Evolutionary conservation across 1,140 invertebrate species (phyloP).

Genomic region (Hypsibius dujardini): DNA sequence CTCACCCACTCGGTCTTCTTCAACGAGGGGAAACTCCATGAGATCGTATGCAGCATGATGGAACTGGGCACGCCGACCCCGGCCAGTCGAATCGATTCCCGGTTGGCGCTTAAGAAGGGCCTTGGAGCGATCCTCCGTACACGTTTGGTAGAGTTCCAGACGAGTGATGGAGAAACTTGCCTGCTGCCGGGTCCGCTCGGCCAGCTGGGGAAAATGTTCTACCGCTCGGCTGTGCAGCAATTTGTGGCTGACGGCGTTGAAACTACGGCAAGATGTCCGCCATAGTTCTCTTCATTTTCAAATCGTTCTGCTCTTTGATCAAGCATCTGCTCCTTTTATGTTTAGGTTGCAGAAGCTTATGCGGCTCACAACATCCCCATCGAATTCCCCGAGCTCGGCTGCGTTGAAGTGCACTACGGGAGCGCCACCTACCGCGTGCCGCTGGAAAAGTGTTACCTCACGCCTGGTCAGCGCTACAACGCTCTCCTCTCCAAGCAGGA

Average conservation of each 20-base stretch:
- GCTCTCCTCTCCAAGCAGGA: not conserved
- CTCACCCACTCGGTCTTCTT: constrained; percentile 14
- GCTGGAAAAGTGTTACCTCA: not conserved
- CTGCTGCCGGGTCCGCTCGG: too few relatives aligned
- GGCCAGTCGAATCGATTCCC: not conserved
- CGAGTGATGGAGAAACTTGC: not conserved
- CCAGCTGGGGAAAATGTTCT: not conserved
- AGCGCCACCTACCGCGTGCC: not conserved
- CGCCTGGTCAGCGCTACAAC: constrained; percentile 5
- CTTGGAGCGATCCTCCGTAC: not conserved
- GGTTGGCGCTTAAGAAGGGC: not conserved
- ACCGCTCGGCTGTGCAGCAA: not conserved
- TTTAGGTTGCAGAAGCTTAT: too few relatives aligned
- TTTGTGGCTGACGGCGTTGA: not conserved
- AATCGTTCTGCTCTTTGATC: too few relatives aligned
- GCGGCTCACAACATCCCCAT: too few relatives aligned
- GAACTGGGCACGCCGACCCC: not conserved
- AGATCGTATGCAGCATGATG: too few relatives aligned
- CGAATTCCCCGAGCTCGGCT: not conserved
- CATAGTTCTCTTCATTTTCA: too few relatives aligned
- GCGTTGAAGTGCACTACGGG: not conserved
- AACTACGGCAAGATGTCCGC: not conserved
- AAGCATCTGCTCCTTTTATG: too few relatives aligned
- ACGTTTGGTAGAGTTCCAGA: constrained; percentile 8
- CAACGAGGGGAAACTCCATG: too few relatives aligned